Conservation (phyloP, 2,113 vertebrate genomes). For the Rousettus leschenaultii region DNA sequence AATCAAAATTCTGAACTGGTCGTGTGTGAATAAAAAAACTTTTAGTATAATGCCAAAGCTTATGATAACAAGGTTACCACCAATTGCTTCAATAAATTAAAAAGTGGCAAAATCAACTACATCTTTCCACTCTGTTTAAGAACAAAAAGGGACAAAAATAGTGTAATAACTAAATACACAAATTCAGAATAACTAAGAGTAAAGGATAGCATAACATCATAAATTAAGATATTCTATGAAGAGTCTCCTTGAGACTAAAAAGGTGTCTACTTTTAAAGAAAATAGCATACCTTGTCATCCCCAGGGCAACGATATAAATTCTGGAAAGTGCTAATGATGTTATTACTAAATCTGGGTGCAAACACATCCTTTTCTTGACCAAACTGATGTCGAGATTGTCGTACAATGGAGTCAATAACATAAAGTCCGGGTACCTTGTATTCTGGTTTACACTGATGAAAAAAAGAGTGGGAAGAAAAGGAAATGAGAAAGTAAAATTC, state of each 20-base stretch:
- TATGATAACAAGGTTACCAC: not conserved
- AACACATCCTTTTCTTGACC: conserved; percentile 98
- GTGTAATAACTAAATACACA: not conserved
- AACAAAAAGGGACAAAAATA: not conserved
- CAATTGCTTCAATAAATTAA: conserved; percentile 26
- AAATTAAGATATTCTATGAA: not conserved
- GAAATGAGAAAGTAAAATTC: conserved; percentile 25
- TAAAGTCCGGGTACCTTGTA: conserved; percentile 99
- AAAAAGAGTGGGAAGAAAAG: conserved; percentile 34
- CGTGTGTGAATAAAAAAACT: not conserved
- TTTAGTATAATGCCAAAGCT: not conserved
- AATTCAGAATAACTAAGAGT: not conserved
- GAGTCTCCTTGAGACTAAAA: not conserved
- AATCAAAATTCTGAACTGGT: conserved; percentile 2
- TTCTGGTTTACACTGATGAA: conserved; percentile 95
- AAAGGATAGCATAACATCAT: not conserved
- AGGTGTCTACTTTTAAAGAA: not conserved
- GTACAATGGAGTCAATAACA: conserved; percentile 98
- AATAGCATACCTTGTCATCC: conserved; percentile 93
- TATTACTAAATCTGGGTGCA: conserved; percentile 99
- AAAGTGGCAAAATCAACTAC: not conserved
- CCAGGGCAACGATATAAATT: conserved; percentile 97
- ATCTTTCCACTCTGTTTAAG: not conserved
- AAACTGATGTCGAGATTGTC: conserved; percentile 98
- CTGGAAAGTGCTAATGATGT: conserved; percentile 98